Conservation (phyloP, 2,797 vertebrate species). For the Chrysocyon brachyurus region DNA sequence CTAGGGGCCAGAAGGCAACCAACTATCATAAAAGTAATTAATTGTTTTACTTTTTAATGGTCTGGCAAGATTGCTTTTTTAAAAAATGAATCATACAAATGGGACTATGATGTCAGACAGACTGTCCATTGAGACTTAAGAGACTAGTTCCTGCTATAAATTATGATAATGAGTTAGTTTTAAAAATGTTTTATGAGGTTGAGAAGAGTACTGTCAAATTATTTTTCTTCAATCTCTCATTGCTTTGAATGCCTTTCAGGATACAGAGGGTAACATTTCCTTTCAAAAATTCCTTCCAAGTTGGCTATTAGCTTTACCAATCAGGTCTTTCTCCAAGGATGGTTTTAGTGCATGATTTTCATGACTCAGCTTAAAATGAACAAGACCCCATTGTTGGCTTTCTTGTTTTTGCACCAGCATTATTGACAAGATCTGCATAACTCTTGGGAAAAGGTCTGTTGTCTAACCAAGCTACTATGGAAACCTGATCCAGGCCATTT, state of each 20-base stretch:
- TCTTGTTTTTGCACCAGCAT: conserved; percentile 79
- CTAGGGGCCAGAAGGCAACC: conserved; percentile 70
- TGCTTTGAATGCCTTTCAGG: conserved; percentile 77
- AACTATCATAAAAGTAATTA: conserved; percentile 81
- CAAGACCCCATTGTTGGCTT: conserved; percentile 82
- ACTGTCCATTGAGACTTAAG: conserved; percentile 73
- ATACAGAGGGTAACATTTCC: conserved; percentile 73
- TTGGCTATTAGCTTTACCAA: conserved; percentile 77
- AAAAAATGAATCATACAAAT: conserved; percentile 78
- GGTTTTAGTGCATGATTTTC: conserved; percentile 77
- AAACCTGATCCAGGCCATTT: conserved; percentile 79
- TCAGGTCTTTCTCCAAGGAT: conserved; percentile 79
- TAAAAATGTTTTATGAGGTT: conserved; percentile 75
- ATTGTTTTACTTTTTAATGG: conserved; percentile 80
- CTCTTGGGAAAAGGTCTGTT: conserved; percentile 82
- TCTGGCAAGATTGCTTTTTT: conserved; percentile 71
- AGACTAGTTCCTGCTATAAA: conserved; percentile 71
- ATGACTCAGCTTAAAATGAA: conserved; percentile 84
- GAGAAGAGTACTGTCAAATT: conserved; percentile 70
- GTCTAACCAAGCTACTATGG: conserved; percentile 84
- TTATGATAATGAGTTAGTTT: conserved; percentile 79
- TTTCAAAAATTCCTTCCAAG: conserved; percentile 75
- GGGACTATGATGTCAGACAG: conserved; percentile 73
- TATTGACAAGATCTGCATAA: conserved; percentile 83
- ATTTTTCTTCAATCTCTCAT: conserved; percentile 70